Evolutionary conservation across 2,113 vertebrate genomes (phyloP), one percentile per base, ranked within the genome.

Genomic region (Lutjanus erythropterus): DNA sequence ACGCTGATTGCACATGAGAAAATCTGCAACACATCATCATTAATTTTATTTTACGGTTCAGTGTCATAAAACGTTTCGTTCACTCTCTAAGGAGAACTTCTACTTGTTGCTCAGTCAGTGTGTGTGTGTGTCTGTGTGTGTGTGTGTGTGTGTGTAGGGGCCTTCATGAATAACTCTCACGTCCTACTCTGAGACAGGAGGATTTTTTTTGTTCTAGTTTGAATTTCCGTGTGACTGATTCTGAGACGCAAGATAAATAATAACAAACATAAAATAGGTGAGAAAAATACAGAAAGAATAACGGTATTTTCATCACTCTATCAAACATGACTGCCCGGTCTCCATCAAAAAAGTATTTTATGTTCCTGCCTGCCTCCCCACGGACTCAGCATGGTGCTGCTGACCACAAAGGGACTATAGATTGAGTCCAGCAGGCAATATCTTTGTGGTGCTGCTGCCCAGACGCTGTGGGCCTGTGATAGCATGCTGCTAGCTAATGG

Each of bases 371-470:
- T 84, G 81, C 71, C 79, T 86, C 88, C 74, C 65, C 81, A 85
- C 80, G 49, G 81, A 64, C 85, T 75, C 89, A 75, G 84, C 55
- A 4, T 90, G 78, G 50, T 62, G 69, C 75, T 71, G 76, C 77
- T 62, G 84, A 85, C 87, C 90, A 91, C 85, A 90, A 88, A 88
- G 85, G 56, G 60, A 52, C 74, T 86, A 92, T 89, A 87, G 89
- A 93, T 90, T 83, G 74, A 85, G 69, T 86, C 72, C 75, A 84
- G 85, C 80, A 70, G 83, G 83, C 74, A 64, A 71, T 69, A 62
- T 86, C 68, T 81, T 71, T 80, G 62, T 80, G 75, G 53, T 64
- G 65, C 70, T 75, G 65, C 19, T 61, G 77, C 69, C 65, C 76
- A 78, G 86, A 81, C 84, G 78, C 83, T 69, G 55, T 52, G 37